Evolutionary conservation across 1,140 invertebrate genomes (phyloP).

Genomic region (Ctenoplectra terminalis): DNA sequence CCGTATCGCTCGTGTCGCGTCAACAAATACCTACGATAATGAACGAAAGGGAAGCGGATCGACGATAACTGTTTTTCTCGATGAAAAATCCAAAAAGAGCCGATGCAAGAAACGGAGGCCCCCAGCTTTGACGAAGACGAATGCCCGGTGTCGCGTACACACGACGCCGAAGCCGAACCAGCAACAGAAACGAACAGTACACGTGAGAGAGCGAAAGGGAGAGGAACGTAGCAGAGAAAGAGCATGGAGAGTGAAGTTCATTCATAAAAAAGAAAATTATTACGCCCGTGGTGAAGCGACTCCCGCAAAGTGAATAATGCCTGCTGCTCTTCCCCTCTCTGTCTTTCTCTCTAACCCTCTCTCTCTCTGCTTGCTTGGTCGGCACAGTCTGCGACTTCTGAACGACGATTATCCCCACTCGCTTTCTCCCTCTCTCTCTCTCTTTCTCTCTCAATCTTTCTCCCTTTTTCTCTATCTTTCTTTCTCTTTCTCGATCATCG

Average conservation of each 20-base stretch:
- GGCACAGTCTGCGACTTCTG: constrained; percentile 29
- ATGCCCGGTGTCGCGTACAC: constrained; percentile 42
- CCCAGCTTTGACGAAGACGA: constrained; percentile 52
- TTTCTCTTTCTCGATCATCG: constrained; percentile 15
- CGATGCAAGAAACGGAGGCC: not conserved
- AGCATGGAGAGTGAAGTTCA: constrained; percentile 57
- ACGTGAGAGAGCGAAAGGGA: not conserved
- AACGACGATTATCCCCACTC: constrained; percentile 63
- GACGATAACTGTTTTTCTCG: not conserved
- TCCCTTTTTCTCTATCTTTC: not conserved
- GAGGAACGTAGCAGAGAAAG: not conserved
- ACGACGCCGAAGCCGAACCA: not conserved
- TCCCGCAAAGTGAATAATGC: constrained; percentile 71
- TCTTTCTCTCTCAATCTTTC: not conserved
- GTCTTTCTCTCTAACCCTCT: not conserved
- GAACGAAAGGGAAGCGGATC: not conserved
- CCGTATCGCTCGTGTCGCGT: too few species aligned
- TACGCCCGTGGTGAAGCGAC: constrained; percentile 59
- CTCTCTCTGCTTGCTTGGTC: constrained; percentile 15
- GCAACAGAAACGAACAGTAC: not conserved
- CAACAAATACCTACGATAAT: too few species aligned
- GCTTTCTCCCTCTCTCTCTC: not conserved
- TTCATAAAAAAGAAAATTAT: constrained; percentile 72
- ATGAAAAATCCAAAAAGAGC: constrained; percentile 2
- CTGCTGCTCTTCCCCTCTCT: constrained; percentile 32